Evolutionary conservation across 1,140 invertebrate genomes (phyloP), one percentile per base, ranked within the genome.

Genomic region (Nasonia giraulti): DNA sequence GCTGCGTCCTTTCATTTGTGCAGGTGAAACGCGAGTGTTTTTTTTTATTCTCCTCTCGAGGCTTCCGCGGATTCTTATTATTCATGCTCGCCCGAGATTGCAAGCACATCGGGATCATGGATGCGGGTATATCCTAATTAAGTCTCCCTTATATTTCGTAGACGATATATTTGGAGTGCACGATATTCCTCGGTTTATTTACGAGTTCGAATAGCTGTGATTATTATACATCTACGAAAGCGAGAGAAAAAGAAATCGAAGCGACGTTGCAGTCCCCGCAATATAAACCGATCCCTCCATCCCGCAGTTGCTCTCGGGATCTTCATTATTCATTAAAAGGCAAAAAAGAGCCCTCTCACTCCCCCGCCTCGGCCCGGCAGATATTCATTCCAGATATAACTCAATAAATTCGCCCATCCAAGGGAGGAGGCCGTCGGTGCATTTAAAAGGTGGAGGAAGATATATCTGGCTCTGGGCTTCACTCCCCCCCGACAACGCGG

Each of bases 301-400:
- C 2, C 20, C 12, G 0, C 8, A 20, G 55, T 62, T 20, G 33
- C 17, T 62, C 55, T 62, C 55, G 20, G 55, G 50, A 84, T 44
- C 40, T 85, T 82, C 62, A 76, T 77, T 85, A 77, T 71, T 62
- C 62, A 85, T 82, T 85, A 82, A 82, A 85, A 77, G 55, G 44
- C 27, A 31, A n/a, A 80, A 55, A 40, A 69, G 40, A 47, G 20
- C 23, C 44, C 55, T 62, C 55, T 62, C 55, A 62, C 55, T 62
- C 55, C 20, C 14, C 14, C 3, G 4, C 3, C 55, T 44, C 55
- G n/a, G 27, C 31, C 75, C 33, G 50, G 7, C 85, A 82, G 80
- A 86, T 86, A 86, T 82, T 86, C 76, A 86, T 86, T 79, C 17
- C 31, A 86, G 80, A 86, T 86, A 83, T 86, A 83, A 86, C 80